phyloP scores from a whole-genome alignment of 2,797 vertebrate genomes.

The Pipistrellus nathusii region DNA sequence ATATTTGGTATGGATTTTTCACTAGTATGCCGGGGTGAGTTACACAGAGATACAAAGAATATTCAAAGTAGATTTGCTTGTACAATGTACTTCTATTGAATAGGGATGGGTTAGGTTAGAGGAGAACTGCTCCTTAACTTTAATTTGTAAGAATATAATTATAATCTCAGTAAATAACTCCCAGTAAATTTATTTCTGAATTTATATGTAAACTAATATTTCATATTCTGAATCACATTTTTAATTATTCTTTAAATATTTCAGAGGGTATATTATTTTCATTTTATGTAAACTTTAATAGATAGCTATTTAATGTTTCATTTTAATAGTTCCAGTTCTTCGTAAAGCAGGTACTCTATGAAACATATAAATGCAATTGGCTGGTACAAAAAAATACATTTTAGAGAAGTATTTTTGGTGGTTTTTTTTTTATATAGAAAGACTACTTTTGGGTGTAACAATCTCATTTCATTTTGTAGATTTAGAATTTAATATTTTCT shows the following conservation, averaged over 20 bases:
- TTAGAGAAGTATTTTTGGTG: background rate
- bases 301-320: constrained; percentile 10
- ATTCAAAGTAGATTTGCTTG: background rate
- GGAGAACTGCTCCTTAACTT: background rate
- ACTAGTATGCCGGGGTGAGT: background rate
- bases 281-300: constrained; percentile 44
- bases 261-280: constrained; percentile 10
- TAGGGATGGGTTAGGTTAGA: background rate
- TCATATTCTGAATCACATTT: background rate
- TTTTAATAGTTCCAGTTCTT: background rate
- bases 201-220: background rate
- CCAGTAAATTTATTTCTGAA: constrained; percentile 16
- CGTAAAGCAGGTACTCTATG: background rate
- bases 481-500: background rate
- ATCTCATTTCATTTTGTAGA: background rate
- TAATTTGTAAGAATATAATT: constrained; percentile 33
- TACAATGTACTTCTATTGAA: background rate
- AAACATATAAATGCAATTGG: background rate
- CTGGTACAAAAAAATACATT: constrained; percentile 29
- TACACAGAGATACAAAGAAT: background rate
- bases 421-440: background rate
- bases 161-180: constrained; percentile 7
- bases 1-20: background rate
- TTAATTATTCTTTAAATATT: constrained; percentile 38
- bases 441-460: background rate